These are phyloP conservation scores for Athene noctua DNA, from an alignment of 2,113 vertebrate genomes.

Conservation along the genomic window DNA sequence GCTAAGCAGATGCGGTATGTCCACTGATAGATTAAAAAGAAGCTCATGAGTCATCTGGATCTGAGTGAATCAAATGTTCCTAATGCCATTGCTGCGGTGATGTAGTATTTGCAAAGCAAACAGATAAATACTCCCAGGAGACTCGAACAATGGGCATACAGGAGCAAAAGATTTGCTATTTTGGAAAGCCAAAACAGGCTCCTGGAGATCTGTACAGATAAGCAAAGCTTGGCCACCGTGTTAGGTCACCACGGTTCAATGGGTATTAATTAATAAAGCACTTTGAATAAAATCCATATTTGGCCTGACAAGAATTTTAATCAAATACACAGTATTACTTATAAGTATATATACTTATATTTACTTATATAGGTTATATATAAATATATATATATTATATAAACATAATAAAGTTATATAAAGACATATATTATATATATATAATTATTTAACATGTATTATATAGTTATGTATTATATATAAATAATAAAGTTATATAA, in stretches of 20 bases:
- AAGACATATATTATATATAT: too few relatives aligned
- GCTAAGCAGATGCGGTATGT: not conserved
- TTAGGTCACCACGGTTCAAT: not conserved
- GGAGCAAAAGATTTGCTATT: not conserved
- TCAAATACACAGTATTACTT: not conserved
- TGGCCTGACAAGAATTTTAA: not conserved
- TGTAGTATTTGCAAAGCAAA: not conserved
- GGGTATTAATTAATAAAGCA: not conserved
- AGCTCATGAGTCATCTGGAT: slow-evolving; percentile 20
- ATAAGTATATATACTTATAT: too few relatives aligned
- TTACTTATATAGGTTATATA: too few relatives aligned
- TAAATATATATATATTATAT: too few relatives aligned
- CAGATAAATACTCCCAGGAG: not conserved
- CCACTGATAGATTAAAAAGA: not conserved
- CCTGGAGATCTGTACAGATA: not conserved
- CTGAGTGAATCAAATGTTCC: not conserved
- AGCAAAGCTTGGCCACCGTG: not conserved
- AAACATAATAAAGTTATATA: too few relatives aligned
- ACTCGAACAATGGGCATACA: not conserved
- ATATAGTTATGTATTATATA: too few relatives aligned
- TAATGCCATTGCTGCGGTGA: not conserved
- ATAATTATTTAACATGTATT: too few relatives aligned
- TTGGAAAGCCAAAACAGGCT: not conserved
- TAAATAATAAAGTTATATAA: too few relatives aligned
- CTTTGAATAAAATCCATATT: not conserved